A percentile compares a stretch with the other conserved stretches of the same genome.
These are phyloP conservation scores for Lagopus muta DNA, from an alignment of 2,113 vertebrate species.

Conservation along the genomic window DNA sequence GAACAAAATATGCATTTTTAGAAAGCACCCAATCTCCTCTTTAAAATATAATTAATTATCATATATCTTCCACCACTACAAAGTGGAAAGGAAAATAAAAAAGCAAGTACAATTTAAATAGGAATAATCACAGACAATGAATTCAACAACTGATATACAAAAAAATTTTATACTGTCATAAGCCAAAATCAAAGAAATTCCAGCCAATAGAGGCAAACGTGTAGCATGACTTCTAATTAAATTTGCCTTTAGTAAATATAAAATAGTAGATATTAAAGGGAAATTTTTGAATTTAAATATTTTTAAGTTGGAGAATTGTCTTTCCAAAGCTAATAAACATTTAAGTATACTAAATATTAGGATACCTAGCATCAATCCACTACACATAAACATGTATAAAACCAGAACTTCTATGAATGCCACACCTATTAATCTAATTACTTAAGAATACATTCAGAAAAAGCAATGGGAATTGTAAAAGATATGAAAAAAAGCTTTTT, in stretches of 20 bases:
- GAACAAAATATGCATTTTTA: not conserved
- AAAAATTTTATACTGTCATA: not conserved
- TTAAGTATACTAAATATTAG: not conserved
- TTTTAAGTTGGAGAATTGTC: not conserved
- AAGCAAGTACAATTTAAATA: not conserved
- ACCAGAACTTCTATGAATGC: not conserved
- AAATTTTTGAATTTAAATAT: not conserved
- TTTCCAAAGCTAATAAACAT: not conserved
- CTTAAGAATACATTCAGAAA: not conserved
- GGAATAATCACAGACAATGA: not conserved
- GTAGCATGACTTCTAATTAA: not conserved
- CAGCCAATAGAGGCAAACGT: not conserved
- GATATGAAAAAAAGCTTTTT: not conserved
- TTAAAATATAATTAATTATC: not conserved
- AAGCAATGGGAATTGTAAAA: not conserved
- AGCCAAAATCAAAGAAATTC: not conserved
- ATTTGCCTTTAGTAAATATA: not conserved
- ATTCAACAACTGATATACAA: not conserved
- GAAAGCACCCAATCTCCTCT: not conserved
- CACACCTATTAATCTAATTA: not conserved
- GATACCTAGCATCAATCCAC: not conserved
- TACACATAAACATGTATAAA: accelerated
- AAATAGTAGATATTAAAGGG: not conserved
- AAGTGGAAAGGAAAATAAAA: not conserved
- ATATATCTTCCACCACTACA: not conserved